A percentile compares a stretch with the other conserved stretches of the same genome.
These are phyloP conservation scores for Aethes cnicana DNA, from an alignment of 2,888 invertebrate species.

Conservation along the genomic window DNA sequence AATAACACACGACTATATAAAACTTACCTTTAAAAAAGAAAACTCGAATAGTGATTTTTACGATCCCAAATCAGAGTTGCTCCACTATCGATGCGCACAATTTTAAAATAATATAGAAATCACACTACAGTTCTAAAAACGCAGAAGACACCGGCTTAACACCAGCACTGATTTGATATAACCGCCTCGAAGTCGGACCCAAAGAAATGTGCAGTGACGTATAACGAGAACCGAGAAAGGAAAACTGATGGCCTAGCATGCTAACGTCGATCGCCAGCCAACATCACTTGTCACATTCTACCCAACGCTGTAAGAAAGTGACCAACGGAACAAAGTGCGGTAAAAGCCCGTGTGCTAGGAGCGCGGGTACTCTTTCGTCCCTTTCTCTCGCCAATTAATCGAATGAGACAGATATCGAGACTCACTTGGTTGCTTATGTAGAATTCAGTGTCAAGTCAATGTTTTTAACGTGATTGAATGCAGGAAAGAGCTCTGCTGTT, in stretches of 20 bases:
- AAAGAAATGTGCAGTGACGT: slow-evolving; percentile 77
- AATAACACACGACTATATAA: background rate
- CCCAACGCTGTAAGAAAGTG: no score
- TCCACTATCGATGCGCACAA: slow-evolving; percentile 42
- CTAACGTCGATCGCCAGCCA: no score
- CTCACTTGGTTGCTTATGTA: slow-evolving; percentile 71
- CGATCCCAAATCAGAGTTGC: slow-evolving; percentile 3
- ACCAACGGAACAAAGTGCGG: no score
- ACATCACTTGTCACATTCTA: no score
- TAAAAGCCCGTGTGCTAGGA: no score
- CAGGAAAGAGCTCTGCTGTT: slow-evolving; percentile 37
- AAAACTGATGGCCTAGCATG: no score
- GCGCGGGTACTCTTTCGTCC: slow-evolving; percentile 51
- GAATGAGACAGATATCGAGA: slow-evolving; percentile 62
- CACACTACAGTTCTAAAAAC: slow-evolving; percentile 61
- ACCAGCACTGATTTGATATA: slow-evolving; percentile 69
- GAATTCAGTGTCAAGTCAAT: slow-evolving; percentile 69
- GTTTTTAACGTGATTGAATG: slow-evolving; percentile 36
- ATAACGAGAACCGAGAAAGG: slow-evolving; percentile 66
- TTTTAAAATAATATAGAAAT: slow-evolving; percentile 58
- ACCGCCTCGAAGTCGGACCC: slow-evolving; percentile 52
- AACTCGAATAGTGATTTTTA: background rate
- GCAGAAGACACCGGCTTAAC: slow-evolving; percentile 65
- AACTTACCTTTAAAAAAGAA: slow-evolving; percentile 7
- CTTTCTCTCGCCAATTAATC: slow-evolving; percentile 49